Conservation (phyloP, 2,888 invertebrate genomes). For the Allolobophora icterica region DNA sequence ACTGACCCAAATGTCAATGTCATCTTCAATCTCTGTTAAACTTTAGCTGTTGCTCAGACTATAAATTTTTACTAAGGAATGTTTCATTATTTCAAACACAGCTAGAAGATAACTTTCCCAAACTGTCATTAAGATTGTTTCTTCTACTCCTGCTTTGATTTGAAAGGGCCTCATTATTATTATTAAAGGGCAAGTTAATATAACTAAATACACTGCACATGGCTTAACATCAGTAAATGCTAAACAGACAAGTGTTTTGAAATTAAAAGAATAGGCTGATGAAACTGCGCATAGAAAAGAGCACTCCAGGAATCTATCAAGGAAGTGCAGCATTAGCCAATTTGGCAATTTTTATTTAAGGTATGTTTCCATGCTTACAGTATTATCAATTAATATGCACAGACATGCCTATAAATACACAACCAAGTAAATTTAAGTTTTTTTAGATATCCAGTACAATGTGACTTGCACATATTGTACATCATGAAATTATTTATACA, state of each 20-base stretch:
- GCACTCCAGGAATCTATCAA: not conserved
- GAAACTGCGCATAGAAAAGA: too few relatives aligned
- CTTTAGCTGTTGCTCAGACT: too few relatives aligned
- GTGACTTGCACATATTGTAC: not conserved
- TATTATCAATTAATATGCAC: not conserved
- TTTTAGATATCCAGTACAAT: not conserved
- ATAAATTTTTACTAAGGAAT: not conserved
- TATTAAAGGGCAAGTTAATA: too few relatives aligned
- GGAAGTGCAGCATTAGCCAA: not conserved
- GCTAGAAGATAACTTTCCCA: too few relatives aligned
- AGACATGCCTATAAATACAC: too few relatives aligned
- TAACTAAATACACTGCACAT: too few relatives aligned
- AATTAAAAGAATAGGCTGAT: not conserved
- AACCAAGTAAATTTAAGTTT: not conserved
- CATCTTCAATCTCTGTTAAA: too few relatives aligned
- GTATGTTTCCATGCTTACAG: not conserved
- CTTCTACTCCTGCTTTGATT: not conserved
- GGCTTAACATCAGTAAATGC: too few relatives aligned
- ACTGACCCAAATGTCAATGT: not conserved
- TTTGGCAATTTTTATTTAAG: not conserved
- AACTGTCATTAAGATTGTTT: not conserved
- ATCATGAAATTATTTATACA: not conserved
- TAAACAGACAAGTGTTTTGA: not conserved
- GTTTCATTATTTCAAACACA: too few relatives aligned
- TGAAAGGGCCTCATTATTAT: not conserved